Percentiles rank a stretch among this genome's conserved stretches.
Conservation (phyloP, 2,113 vertebrate species). For the Spilogale gracilis region DNA sequence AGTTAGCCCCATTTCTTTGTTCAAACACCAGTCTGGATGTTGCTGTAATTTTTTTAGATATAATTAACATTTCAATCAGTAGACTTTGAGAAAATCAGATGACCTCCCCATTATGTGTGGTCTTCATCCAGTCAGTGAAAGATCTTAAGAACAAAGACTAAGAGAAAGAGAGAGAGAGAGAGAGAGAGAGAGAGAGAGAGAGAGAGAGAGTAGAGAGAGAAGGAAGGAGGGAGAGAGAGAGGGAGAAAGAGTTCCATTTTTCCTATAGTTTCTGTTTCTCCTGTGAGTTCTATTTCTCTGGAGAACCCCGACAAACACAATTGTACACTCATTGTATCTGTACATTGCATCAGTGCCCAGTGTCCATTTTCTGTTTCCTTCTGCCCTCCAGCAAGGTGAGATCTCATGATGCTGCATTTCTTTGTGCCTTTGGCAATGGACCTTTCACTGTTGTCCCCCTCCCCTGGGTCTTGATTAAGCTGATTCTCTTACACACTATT, state of each 20-base stretch:
- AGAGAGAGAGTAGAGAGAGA: no score
- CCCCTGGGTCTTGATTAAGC: conserved; percentile 28
- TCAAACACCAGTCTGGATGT: background rate
- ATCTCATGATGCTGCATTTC: background rate
- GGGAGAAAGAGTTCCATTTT: no score
- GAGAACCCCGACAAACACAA: background rate
- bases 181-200: no score
- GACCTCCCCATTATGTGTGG: background rate
- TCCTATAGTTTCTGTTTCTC: background rate
- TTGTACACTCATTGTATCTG: background rate
- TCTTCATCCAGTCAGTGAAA: background rate
- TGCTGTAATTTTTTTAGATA: background rate
- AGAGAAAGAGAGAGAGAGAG: no score
- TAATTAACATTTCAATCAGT: background rate
- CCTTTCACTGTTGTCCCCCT: background rate
- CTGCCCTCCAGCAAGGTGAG: background rate
- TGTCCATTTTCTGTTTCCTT: background rate
- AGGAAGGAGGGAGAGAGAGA: no score
- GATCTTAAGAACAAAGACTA: background rate
- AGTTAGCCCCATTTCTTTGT: background rate
- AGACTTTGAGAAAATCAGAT: background rate
- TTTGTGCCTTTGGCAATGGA: conserved; percentile 33
- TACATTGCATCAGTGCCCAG: background rate
- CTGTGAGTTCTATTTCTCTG: background rate
- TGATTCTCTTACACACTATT: conserved; percentile 42